Evolutionary conservation across 2,888 invertebrate genomes (phyloP), one percentile per base, ranked within the genome.

Genomic region (Noctua fimbriata): DNA sequence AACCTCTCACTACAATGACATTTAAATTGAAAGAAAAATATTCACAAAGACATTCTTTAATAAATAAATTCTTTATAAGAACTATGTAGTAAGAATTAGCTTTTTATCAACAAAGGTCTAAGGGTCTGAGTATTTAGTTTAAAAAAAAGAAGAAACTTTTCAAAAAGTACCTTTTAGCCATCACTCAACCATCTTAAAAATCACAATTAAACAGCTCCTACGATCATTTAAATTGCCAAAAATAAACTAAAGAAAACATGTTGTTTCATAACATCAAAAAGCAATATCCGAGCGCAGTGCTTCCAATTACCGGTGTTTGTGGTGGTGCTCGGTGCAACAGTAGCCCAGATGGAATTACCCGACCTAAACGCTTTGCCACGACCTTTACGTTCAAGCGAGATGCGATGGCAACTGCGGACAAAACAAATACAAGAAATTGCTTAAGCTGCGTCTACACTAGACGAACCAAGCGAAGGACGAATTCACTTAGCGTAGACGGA

Each of bases 271-370:
- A 88, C 92, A 92, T 91, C 89, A 91, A 91, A 92, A 90, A 92
- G 92, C 93, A 92, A 93, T 93, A 93, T 92, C 92, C 92, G 91
- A 86, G 88, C 90, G 91, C 90, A 90, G 89, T 89, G 89, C 89
- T 89, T 90, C 93, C 92, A 93, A 94, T 94, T 94, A 93, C 92
- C 91, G 90, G 91, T 89, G 92, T 90, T 91, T 94, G 94, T 90
- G 94, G 94, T 92, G 84, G 88, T 87, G 92, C 89, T 91, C 91
- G 89, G 85, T 73, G 85, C 89, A 89, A 88, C 87, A 87, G 89
- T 81, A 86, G 91, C 89, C 88, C 87, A 91, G 92, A 93, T 92
- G 91, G 91, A 91, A 93, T 93, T 92, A 90, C 88, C 73, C 49
- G 70, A 84, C 87, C 79, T 83, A n/a, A 66, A 24, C 44, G 16